phyloP scores from a whole-genome alignment of 2,888 invertebrate genomes.

The Eilema caniola region DNA sequence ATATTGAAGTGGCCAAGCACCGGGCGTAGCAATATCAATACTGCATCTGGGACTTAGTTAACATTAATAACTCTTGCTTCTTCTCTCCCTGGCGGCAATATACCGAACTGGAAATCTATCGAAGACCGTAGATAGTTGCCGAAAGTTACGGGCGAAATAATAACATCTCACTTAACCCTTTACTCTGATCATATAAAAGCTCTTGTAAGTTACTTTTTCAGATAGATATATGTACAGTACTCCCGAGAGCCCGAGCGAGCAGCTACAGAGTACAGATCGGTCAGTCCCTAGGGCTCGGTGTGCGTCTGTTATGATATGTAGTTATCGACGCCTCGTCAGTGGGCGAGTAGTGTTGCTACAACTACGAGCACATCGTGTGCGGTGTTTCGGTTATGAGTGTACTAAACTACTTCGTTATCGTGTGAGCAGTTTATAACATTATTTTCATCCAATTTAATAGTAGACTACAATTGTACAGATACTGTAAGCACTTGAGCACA shows the following conservation, averaged over 20 bases:
- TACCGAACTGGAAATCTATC: not conserved
- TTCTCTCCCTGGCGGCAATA: not conserved
- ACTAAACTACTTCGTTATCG: not conserved
- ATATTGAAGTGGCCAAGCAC: too few species aligned
- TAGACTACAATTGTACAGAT: too few species aligned
- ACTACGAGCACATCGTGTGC: not conserved
- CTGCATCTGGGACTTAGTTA: not conserved
- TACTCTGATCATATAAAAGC: not conserved
- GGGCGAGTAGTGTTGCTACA: not conserved
- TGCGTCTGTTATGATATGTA: not conserved
- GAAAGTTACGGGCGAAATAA: not conserved
- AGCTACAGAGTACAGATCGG: not conserved
- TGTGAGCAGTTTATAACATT: not conserved
- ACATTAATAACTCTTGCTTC: not conserved
- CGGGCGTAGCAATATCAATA: too few species aligned
- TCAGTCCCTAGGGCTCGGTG: not conserved
- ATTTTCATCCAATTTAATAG: too few species aligned
- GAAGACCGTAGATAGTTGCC: not conserved
- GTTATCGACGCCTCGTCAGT: not conserved
- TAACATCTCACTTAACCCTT: not conserved
- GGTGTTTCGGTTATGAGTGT: not conserved
- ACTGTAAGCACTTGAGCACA: too few species aligned
- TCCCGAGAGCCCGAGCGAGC: not conserved
- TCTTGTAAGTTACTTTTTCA: not conserved
- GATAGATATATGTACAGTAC: not conserved